These are phyloP conservation scores for Eleginops maclovinus DNA, from an alignment of 2,113 vertebrate genomes.

Conservation along the genomic window DNA sequence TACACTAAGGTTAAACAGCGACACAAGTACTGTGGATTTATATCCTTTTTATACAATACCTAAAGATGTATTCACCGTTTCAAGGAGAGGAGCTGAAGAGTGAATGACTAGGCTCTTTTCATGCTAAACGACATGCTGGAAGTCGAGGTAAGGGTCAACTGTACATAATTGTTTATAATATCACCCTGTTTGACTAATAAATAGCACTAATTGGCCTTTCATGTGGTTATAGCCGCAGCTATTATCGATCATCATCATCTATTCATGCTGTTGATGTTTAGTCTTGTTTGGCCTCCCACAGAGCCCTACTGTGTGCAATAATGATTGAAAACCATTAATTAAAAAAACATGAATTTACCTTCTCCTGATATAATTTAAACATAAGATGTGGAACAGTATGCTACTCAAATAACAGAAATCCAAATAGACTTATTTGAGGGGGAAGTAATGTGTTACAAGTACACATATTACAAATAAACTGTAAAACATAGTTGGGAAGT, in stretches of 20 bases:
- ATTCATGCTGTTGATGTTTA: neutral
- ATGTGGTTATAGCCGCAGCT: neutral
- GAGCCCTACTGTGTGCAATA: neutral
- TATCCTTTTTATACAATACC: neutral
- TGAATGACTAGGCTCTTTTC: neutral
- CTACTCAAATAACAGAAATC: too few relatives aligned
- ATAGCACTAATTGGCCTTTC: neutral
- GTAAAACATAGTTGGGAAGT: too few relatives aligned
- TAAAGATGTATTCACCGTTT: neutral
- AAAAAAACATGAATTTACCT: too few relatives aligned
- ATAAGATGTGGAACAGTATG: too few relatives aligned
- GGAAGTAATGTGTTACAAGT: too few relatives aligned
- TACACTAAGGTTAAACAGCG: too few relatives aligned
- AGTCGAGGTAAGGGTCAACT: constrained; percentile 31
- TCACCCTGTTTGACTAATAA: neutral
- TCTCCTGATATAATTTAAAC: neutral
- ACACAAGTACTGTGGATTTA: neutral
- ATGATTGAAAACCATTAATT: too few relatives aligned
- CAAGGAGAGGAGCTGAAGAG: neutral
- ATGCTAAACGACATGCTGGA: constrained; percentile 23
- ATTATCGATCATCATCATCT: neutral
- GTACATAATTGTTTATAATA: neutral
- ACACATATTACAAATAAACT: too few relatives aligned
- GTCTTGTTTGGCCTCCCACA: neutral
- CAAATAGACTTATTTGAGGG: too few relatives aligned